Conservation (phyloP, 2,113 vertebrate species). For the Scolopax mira region DNA sequence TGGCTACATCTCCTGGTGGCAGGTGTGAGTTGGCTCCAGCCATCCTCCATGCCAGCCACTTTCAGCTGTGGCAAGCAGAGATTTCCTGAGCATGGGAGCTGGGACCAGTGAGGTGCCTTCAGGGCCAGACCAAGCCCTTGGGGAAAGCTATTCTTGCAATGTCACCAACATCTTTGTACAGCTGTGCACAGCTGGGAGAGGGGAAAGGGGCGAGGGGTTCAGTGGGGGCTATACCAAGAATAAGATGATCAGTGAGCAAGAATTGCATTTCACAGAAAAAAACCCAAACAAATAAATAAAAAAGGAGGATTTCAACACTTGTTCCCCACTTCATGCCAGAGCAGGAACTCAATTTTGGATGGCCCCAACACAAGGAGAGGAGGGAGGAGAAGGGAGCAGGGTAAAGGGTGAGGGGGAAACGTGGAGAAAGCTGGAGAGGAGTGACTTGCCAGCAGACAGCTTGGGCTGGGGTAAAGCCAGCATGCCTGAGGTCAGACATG, state of each 20-base stretch:
- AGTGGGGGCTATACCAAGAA: constrained; percentile 7
- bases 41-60: fast-evolving
- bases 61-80: background rate
- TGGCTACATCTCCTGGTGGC: background rate
- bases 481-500: background rate
- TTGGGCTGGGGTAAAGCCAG: background rate
- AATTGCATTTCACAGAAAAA: background rate
- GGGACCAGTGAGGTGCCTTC: background rate
- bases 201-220: background rate
- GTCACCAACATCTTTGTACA: background rate
- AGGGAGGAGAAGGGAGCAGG: background rate
- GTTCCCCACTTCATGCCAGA: background rate
- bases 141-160: background rate
- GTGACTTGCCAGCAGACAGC: background rate
- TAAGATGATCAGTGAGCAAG: background rate
- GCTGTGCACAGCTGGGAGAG: background rate
- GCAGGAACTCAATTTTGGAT: background rate
- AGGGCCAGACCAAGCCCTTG: background rate
- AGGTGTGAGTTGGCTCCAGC: background rate
- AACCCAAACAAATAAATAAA: too few species aligned
- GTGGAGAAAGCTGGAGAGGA: background rate
- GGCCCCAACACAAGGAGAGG: background rate
- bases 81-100: background rate
- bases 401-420: background rate
- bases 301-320: background rate